phyloP scores from a whole-genome alignment of 2,888 invertebrate species.

The Eremobia ochroleuca region DNA sequence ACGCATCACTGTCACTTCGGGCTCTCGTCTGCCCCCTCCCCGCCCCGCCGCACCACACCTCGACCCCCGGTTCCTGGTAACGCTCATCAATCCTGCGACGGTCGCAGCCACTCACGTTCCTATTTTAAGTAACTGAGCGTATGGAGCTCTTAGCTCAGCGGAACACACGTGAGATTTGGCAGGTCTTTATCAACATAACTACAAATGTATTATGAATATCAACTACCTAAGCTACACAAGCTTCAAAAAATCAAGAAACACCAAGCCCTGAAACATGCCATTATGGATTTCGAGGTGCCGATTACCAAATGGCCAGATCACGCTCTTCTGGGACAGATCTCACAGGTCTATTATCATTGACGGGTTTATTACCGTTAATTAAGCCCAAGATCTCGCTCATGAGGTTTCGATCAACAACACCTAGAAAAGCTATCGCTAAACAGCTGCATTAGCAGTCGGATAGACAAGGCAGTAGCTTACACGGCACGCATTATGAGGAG shows the following conservation, averaged over 20 bases:
- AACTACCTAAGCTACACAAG: neutral
- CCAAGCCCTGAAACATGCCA: neutral
- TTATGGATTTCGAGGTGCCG: neutral
- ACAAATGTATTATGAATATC: neutral
- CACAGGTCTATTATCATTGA: neutral
- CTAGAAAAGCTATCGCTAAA: neutral
- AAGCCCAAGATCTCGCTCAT: neutral
- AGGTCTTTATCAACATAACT: neutral
- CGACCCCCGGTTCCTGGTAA: neutral
- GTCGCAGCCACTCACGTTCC: slow-evolving; percentile 18
- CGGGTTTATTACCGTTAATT: neutral
- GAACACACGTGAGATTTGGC: neutral
- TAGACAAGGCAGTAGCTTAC: too few relatives aligned
- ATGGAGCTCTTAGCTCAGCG: slow-evolving; percentile 13
- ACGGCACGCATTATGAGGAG: neutral
- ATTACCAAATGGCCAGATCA: neutral
- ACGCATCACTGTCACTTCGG: slow-evolving; percentile 27
- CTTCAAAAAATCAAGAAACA: neutral
- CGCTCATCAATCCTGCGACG: slow-evolving; percentile 41
- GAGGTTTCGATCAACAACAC: neutral
- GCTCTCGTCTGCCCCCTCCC: neutral
- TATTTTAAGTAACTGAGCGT: slow-evolving; percentile 19
- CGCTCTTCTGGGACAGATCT: neutral
- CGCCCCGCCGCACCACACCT: neutral
- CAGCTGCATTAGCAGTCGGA: neutral